Evolutionary conservation across 1,140 invertebrate species (phyloP), one percentile per base, ranked within the genome.

Genomic region (Pinna nobilis): DNA sequence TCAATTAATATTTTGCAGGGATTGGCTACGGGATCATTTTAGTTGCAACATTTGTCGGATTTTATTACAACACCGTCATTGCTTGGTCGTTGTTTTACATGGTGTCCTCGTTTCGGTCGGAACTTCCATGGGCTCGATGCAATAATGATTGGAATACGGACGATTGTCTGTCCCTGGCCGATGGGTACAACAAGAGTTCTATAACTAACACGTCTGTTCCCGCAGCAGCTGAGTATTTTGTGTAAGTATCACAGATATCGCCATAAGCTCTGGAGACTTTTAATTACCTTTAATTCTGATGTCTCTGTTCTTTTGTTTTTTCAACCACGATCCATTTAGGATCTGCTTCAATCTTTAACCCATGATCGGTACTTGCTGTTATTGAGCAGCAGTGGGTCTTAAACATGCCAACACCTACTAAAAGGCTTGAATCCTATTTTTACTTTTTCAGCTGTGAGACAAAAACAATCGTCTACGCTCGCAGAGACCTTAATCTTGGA

Each of bases 31-130:
- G 96, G 0, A 98, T 98, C 74, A 98, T 96, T 86, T 92, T 99
- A 70, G 96, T 98, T 79, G 96, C 97, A 84, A 93, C 97, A 75
- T 98, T 98, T 91, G 97, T 98, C 92, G 97, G 96, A 30, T 97
- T 98, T 93, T 98, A 98, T 89, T 99, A 99, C 91, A 99, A 99
- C 90, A 98, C 97, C 0, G 96, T 99, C 82, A 97, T 99, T 65
- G 96, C 97, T 11, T 98, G 97, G 96, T 96, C 97, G 0, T 92
- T 99, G 1, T 99, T 97, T 88, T 99, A 98, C 78, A 89, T 93
- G 94, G 72, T 93, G 60, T 77, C 80, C 18, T 91, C 89, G n/a
- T 82, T 88, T 44, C 76, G 75, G 33, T 75, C 92, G 0, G 93
- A 94, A 83, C 91, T 99, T 15, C 97, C 97, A 0, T 99, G 97